Conservation (phyloP, 2,888 invertebrate genomes). For the Lumbricus terrestris region DNA sequence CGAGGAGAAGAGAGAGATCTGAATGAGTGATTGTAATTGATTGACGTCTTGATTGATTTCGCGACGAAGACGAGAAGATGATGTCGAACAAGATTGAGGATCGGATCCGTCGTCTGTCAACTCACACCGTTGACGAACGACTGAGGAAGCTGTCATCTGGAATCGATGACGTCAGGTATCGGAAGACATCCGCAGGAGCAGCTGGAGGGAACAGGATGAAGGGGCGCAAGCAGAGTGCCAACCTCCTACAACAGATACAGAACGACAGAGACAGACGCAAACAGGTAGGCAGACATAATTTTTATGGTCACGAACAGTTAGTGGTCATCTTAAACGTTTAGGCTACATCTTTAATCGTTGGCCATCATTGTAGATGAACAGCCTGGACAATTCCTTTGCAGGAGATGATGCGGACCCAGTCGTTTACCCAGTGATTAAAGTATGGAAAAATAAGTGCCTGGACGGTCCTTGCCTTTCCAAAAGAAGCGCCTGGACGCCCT, state of each 20-base stretch:
- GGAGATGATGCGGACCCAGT: too few species aligned
- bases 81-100: slow-evolving; percentile 11
- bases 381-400: too few species aligned
- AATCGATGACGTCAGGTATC: background rate
- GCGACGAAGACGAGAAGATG: background rate
- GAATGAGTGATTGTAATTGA: background rate
- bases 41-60: background rate
- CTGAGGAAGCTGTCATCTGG: background rate
- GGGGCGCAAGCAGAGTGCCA: background rate
- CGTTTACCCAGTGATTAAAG: too few species aligned
- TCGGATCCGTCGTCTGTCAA: background rate
- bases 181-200: background rate
- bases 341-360: too few species aligned
- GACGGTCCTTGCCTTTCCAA: too few species aligned
- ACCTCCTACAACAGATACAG: background rate
- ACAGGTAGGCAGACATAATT: background rate
- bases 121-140: background rate
- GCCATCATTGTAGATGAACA: too few species aligned
- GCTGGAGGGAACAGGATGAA: background rate
- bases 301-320: too few species aligned
- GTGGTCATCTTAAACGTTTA: too few species aligned
- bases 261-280: background rate
- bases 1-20: background rate
- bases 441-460: too few species aligned
- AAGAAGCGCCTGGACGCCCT: too few species aligned